Evolutionary conservation across 2,113 vertebrate species (phyloP).

Genomic region (Glaucomys volans): DNA sequence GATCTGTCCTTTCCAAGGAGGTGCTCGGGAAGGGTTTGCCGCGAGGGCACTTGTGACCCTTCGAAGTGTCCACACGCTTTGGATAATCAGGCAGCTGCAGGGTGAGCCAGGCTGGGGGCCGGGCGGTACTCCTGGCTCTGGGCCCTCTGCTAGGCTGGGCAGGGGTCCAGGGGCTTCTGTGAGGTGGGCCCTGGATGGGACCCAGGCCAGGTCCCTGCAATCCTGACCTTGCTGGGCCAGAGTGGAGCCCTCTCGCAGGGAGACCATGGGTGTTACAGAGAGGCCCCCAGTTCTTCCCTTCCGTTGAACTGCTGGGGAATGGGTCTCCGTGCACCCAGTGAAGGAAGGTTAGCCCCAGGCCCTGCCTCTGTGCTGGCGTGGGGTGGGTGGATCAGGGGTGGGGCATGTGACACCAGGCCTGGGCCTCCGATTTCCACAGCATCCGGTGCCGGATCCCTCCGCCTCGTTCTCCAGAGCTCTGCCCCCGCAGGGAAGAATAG

Average conservation of each 20-base stretch:
- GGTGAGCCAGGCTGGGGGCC: fast-evolving
- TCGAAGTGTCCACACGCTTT: fast-evolving
- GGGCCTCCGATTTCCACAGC: neutral
- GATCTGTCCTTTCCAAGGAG: fast-evolving
- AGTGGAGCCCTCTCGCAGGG: neutral
- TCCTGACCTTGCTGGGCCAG: neutral
- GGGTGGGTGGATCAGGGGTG: neutral
- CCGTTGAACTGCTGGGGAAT: neutral
- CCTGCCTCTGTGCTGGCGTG: fast-evolving
- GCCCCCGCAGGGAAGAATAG: neutral
- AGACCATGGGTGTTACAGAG: neutral
- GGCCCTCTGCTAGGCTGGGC: too few species aligned
- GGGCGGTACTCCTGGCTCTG: fast-evolving
- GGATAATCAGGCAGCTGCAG: fast-evolving
- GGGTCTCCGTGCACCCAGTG: neutral
- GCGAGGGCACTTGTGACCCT: fast-evolving
- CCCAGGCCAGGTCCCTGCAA: too few species aligned
- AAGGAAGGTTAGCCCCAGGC: neutral
- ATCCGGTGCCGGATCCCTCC: neutral
- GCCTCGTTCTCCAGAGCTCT: fast-evolving
- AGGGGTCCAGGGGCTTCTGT: neutral
- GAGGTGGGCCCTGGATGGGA: too few species aligned
- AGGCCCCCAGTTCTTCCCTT: neutral
- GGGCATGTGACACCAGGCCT: fast-evolving
- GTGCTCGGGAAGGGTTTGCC: neutral